Percentiles rank a stretch among this genome's conserved stretches.
Conservation (phyloP, 2,888 invertebrate species). For the Drosophila picticornis region DNA sequence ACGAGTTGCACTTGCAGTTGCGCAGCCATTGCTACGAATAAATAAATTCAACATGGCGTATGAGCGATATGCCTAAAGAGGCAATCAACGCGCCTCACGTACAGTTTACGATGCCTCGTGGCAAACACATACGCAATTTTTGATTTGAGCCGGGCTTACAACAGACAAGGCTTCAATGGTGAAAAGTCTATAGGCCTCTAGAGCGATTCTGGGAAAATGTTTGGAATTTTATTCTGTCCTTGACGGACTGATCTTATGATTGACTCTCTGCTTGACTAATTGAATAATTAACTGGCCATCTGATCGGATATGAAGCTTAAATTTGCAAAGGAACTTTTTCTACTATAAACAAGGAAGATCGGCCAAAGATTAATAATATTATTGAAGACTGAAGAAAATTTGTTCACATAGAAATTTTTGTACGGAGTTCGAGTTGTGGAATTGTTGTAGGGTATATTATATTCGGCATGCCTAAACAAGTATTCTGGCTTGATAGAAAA, state of each 20-base stretch:
- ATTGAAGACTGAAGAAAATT: too few relatives aligned
- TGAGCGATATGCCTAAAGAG: constrained; percentile 54
- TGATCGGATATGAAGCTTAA: too few relatives aligned
- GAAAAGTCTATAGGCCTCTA: not conserved
- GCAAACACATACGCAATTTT: constrained; percentile 11
- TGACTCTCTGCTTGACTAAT: not conserved
- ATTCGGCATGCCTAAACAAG: too few relatives aligned
- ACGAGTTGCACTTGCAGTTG: constrained; percentile 72
- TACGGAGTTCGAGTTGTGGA: too few relatives aligned
- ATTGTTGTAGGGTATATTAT: too few relatives aligned
- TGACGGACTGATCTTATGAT: not conserved
- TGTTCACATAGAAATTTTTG: too few relatives aligned
- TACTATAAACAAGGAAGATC: too few relatives aligned
- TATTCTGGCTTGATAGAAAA: not conserved
- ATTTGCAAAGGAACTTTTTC: too few relatives aligned
- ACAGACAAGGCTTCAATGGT: not conserved
- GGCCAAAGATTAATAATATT: too few relatives aligned
- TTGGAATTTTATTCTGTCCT: not conserved
- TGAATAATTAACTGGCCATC: not conserved
- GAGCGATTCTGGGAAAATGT: not conserved
- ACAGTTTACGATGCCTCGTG: constrained; percentile 5
- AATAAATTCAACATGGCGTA: constrained; percentile 71
- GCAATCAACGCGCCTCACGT: constrained; percentile 53
- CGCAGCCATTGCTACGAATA: constrained; percentile 36
- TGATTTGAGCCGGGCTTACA: not conserved